These are phyloP conservation scores for Protophormia terraenovae DNA, from an alignment of 2,888 invertebrate genomes.

Conservation along the genomic window DNA sequence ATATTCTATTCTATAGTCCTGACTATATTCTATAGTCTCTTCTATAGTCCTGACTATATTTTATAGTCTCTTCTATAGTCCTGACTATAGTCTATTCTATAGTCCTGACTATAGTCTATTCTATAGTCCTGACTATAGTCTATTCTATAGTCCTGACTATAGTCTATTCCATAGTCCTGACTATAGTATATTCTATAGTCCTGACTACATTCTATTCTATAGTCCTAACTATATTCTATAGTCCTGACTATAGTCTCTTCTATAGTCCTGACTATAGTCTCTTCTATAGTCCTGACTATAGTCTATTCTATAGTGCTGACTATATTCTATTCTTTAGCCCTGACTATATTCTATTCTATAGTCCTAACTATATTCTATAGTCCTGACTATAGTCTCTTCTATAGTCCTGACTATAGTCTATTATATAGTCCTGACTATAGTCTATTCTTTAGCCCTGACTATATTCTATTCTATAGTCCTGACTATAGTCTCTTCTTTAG, in stretches of 20 bases:
- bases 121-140: no score
- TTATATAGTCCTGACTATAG: background rate
- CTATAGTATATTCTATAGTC: no score
- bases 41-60: background rate
- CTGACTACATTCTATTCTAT: background rate
- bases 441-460: background rate
- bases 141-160: background rate
- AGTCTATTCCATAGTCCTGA: background rate
- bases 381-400: background rate
- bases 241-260: no score
- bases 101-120: background rate
- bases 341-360: no score
- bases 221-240: no score
- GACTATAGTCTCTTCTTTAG: background rate
- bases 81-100: no score
- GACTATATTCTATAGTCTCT: no score
- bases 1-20: background rate
- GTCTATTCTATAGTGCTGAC: background rate
- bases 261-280: background rate
- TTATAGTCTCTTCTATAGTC: background rate
- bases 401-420: no score
- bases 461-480: background rate
- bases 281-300: no score
- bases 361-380: no score
- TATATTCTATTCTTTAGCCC: background rate